Evolutionary conservation across 2,888 invertebrate genomes (phyloP), one percentile per base, ranked within the genome.

Genomic region (Macropis europaea): DNA sequence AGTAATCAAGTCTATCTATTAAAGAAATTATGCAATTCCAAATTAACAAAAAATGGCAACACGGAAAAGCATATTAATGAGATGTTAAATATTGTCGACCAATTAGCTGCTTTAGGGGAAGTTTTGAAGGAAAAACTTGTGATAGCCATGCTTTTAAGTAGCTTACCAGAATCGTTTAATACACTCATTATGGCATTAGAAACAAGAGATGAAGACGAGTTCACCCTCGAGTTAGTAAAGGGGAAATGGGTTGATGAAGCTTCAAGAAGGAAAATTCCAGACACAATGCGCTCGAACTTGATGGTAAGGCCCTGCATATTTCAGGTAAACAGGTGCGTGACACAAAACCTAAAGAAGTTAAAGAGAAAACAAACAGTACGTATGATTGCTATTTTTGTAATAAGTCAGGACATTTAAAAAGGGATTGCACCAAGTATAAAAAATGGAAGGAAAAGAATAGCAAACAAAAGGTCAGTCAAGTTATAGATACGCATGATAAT

Each of bases 371-470:
- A 28, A n/a, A n/a, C n/a, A 43, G 4, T 1, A n/a, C 17, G 7
- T 4, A 60, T 28, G 48, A 36, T 13, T 60, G 50, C n/a, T 60
- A 22, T 15, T 60, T 60, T 22, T 60, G 40, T 13, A 60, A 60
- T 1, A 38, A 48, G 2, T 9, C 1, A 30, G 60, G 50, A 6
- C 40, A 60, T 9, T 5, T 50, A 11, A 59, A 59, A 17, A 60
- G 19, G 22, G 40, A 60, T n/a, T 60, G 60, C 38, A 11, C 4
- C 1, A 28, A 40, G n/a, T 60, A 60, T 15, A 50, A 60, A 30
- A 36, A 19, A n/a, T 50, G 50, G 60, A 48, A 40, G n/a, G 19
- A 13, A 6, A 15, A 40, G 15, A 50, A n/a, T n/a, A n/a, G n/a
- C n/a, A n/a, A 60, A 3, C 30, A 38, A 19, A 60, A 48, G 15